Evolutionary conservation across 2,113 vertebrate species (phyloP).

Genomic region (Sinocyclocheilus grahami): DNA sequence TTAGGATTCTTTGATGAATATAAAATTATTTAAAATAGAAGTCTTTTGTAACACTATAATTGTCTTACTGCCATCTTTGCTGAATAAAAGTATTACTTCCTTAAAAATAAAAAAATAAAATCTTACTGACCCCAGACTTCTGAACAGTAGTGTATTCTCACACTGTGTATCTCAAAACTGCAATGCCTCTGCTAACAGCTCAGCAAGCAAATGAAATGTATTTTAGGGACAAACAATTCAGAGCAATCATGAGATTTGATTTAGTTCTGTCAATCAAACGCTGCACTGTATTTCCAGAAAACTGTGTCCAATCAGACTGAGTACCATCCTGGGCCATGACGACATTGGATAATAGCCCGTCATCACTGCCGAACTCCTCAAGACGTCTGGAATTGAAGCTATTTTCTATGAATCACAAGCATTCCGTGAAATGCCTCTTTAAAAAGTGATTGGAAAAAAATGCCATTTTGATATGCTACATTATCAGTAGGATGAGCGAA

Average conservation of each 20-base stretch:
- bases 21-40: not conserved
- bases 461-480: not conserved
- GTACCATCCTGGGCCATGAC: not conserved
- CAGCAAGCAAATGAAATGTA: not conserved
- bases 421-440: not conserved
- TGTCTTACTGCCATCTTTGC: too few relatives aligned
- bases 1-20: not conserved
- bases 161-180: not conserved
- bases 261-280: constrained; percentile 12
- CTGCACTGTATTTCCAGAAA: constrained; percentile 3
- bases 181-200: not conserved
- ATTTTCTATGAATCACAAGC: not conserved
- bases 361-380: not conserved
- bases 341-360: constrained; percentile 26
- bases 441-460: not conserved
- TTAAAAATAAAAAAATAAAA: not conserved
- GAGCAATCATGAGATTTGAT: constrained; percentile 16
- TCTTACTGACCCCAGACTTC: not conserved
- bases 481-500: not conserved
- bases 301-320: constrained; percentile 14
- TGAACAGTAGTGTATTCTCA: not conserved
- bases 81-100: too few relatives aligned
- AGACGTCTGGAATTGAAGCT: not conserved
- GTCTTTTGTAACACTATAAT: too few relatives aligned
- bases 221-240: not conserved